These are phyloP conservation scores for Adelosebastes latens DNA, from an alignment of 2,797 vertebrate species.

Conservation along the genomic window DNA sequence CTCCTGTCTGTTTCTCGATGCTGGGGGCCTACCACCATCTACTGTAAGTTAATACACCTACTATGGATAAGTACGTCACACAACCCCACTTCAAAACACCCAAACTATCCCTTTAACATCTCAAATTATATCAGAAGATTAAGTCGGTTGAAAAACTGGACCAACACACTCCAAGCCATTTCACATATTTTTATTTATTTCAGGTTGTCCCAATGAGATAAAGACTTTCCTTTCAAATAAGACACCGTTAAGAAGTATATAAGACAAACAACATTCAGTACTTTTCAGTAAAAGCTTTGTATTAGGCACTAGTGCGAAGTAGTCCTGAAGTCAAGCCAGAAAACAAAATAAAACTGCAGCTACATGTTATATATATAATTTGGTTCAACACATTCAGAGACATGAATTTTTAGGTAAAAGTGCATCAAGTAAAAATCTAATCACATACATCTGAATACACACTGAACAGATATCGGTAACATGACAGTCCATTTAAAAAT, in stretches of 20 bases:
- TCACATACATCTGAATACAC: not conserved
- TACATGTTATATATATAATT: not conserved
- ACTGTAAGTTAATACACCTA: no score
- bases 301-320: constrained; percentile 14
- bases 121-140: not conserved
- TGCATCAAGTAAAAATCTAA: not conserved
- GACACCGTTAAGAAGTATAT: not conserved
- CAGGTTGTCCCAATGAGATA: not conserved
- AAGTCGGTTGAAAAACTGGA: not conserved
- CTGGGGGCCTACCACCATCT: no score
- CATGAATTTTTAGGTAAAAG: not conserved
- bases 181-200: constrained; percentile 23
- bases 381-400: not conserved
- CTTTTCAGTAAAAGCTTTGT: not conserved
- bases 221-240: not conserved
- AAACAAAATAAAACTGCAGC: not conserved
- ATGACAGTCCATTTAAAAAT: constrained; percentile 1
- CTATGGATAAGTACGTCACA: no score
- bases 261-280: constrained; percentile 4
- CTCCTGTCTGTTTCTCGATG: no score
- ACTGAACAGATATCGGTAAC: not conserved
- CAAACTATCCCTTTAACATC: not conserved
- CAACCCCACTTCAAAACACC: no score
- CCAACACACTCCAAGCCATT: not conserved
- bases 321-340: not conserved